Conservation (phyloP, 2,113 vertebrate species). For the Tachysurus fulvidraco region DNA sequence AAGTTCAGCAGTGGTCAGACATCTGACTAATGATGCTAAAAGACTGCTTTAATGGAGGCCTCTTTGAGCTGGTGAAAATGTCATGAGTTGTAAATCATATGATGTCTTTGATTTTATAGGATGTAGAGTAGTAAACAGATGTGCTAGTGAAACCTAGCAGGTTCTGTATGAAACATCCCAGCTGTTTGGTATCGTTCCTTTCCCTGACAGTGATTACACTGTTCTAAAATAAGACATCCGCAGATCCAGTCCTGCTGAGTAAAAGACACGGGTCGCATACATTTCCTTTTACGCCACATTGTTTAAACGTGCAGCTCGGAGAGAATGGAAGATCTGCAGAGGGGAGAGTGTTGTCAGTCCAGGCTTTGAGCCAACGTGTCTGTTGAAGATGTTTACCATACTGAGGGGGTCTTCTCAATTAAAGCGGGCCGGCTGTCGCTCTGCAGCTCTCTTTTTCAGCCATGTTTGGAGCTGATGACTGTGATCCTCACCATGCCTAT, state of each 20-base stretch:
- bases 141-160: background rate
- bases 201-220: constrained; percentile 19
- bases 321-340: constrained; percentile 65
- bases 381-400: constrained; percentile 73
- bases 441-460: constrained; percentile 60
- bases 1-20: constrained; percentile 11
- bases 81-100: constrained; percentile 6
- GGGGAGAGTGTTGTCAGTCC: constrained; percentile 67
- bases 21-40: constrained; percentile 15
- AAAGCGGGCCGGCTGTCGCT: constrained; percentile 59
- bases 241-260: constrained; percentile 29
- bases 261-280: constrained; percentile 63
- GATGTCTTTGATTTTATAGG: background rate
- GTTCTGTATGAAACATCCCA: background rate
- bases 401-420: constrained; percentile 61
- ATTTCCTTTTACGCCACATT: constrained; percentile 78
- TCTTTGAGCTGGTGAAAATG: constrained; percentile 6
- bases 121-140: background rate
- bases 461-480: constrained; percentile 77
- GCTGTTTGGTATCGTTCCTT: background rate
- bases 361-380: constrained; percentile 61
- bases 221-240: constrained; percentile 18
- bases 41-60: background rate
- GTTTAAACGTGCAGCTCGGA: constrained; percentile 66
- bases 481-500: constrained; percentile 65